Conservation (phyloP, 2,888 invertebrate genomes). For the Sympetrum striolatum region DNA sequence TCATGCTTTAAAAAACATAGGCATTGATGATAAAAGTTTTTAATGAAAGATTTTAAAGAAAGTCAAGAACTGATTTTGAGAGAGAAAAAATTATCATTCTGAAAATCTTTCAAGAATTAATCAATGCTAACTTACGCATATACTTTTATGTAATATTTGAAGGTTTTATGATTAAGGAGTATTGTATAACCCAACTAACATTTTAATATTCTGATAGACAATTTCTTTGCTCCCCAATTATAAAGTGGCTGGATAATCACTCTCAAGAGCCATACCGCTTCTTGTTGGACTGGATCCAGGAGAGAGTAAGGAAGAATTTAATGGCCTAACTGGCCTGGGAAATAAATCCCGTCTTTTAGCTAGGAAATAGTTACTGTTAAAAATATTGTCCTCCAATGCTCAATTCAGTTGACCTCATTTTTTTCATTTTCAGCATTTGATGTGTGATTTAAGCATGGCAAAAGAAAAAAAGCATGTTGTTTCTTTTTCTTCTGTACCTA, state of each 20-base stretch:
- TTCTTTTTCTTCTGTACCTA: constrained; percentile 9
- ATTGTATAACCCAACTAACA: constrained; percentile 23
- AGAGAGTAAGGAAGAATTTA: constrained; percentile 44
- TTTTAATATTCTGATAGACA: constrained; percentile 11
- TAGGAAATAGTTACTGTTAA: constrained; percentile 3
- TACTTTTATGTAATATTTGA: background rate
- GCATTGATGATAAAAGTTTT: background rate
- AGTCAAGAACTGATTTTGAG: background rate
- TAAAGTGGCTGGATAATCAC: constrained; percentile 45
- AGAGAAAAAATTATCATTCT: background rate
- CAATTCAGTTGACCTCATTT: constrained; percentile 8
- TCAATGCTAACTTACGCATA: background rate
- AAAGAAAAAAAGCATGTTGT: constrained; percentile 4
- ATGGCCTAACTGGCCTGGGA: constrained; percentile 1
- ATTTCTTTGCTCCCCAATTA: constrained; percentile 30
- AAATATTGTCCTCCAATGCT: constrained; percentile 11
- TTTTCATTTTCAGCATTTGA: constrained; percentile 28
- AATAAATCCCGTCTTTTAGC: background rate
- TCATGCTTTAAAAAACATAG: background rate
- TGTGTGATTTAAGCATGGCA: constrained; percentile 16
- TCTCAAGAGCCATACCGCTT: constrained; percentile 44
- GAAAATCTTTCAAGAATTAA: background rate
- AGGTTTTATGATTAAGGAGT: background rate
- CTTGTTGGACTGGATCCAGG: constrained; percentile 44
- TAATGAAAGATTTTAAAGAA: background rate